Base-by-base conservation (phyloP, 1,140 invertebrate species). In the Thereuonema tuberculata region DNA sequence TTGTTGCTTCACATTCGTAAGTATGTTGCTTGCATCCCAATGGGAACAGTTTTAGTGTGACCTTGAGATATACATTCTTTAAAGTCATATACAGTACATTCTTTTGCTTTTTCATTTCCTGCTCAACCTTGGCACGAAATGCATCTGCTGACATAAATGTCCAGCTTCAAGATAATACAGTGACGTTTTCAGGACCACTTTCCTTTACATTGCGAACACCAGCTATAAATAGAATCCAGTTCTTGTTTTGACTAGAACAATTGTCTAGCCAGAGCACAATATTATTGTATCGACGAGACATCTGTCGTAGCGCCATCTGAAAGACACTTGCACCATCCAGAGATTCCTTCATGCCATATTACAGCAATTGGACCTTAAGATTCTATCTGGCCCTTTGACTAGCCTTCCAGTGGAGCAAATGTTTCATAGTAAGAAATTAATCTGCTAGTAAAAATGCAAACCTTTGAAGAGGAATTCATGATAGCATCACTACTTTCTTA, bases 81-180 rank as follows among this genome's bases (percentile, higher is more conserved):
- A 64, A 68, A 71, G 63, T 72, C 69, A 50, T 63, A 62, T 59
- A 70, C 29, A 67, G 69, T 12, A 69, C 54, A 31, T 67, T 67
- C 50, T 64, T 58, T 48, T 59, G 64, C 60, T 29, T 52, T 56
- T 66, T 64, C 50, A 67, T 26, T 28, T 63, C 63, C 48, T 58
- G 25, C 52, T 69, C 68, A 20, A 72, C 66, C 47, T 65, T 59
- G 47, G 69, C 68, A 47, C 70, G 70, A 58, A 70, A 70, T 43
- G 61, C 56, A 56, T 70, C 69, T 12, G 68, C 67, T 24, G 62
- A 62, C 66, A 69, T 69, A 58, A 69, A 68, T 17, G 68, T 1
- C 64, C 64, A 1, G 67, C 58, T 47, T 67, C 62, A 62, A 69
- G 69, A 62, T 67, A 69, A 29, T 47, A 61, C 24, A 15, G 56